phyloP scores from a whole-genome alignment of 1,140 invertebrate species.

The Pygmarrhopalites habei region DNA sequence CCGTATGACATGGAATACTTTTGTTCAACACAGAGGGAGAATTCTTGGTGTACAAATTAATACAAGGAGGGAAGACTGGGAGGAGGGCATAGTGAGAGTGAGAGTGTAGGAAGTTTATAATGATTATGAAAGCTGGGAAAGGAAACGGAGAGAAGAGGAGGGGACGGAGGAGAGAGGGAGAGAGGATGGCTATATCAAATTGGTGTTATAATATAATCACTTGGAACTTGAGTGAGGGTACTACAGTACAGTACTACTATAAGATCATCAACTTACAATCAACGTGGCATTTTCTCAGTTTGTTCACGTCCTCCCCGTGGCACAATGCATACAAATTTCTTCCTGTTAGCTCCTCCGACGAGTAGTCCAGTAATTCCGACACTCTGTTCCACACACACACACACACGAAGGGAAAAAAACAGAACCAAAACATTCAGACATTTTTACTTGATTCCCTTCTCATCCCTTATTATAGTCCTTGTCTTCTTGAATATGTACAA shows the following conservation, averaged over 20 bases:
- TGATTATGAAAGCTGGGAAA: too few species aligned
- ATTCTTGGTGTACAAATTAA: too few species aligned
- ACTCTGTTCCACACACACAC: slow-evolving; percentile 66
- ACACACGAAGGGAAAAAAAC: too few species aligned
- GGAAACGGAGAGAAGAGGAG: too few species aligned
- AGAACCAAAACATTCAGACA: slow-evolving; percentile 8
- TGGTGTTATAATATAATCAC: slow-evolving; percentile 4
- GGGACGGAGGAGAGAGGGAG: not conserved
- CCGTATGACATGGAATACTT: too few species aligned
- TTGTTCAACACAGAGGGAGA: too few species aligned
- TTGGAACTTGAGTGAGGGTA: too few species aligned
- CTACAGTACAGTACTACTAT: too few species aligned
- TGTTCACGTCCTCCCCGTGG: slow-evolving; percentile 89
- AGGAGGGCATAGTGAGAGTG: too few species aligned
- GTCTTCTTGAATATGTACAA: too few species aligned
- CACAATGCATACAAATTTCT: slow-evolving; percentile 88
- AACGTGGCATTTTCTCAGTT: slow-evolving; percentile 82
- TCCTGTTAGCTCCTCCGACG: slow-evolving; percentile 84
- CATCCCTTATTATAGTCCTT: not conserved
- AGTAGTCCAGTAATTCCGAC: slow-evolving; percentile 84
- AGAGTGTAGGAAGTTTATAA: too few species aligned
- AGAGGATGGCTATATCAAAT: not conserved
- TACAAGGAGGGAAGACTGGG: too few species aligned
- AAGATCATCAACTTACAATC: slow-evolving; percentile 67
- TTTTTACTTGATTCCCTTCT: slow-evolving; percentile 5